Evolutionary conservation across 37 sponge, comb jelly and placozoan species (phyloP), one percentile per base, ranked within the genome.

Genomic region (Halichondria panicea): DNA sequence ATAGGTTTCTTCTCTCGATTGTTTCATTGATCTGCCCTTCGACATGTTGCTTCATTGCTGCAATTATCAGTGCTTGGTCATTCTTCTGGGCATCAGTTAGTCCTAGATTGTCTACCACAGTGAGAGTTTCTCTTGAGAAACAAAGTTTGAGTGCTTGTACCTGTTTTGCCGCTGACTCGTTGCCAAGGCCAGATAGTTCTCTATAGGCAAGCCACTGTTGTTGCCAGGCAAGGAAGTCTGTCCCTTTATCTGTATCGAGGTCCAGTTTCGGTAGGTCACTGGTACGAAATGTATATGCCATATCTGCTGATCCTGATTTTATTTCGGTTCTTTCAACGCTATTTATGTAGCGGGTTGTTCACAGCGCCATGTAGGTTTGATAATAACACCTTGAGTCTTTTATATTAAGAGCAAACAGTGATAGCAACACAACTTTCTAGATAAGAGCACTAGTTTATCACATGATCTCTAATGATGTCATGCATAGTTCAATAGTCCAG

Each of bases 381-480:
- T 87, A 55, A 97, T 94, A 40, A 95, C 99, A 58, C 94, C 99
- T 70, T 91, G 81, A 31, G 95, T 91, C 79, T 97, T 97, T 48
- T 97, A 93, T 6, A 97, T 94, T 0, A n/a, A n/a, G n/a, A n/a
- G n/a, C n/a, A n/a, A n/a, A n/a, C n/a, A n/a, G n/a, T n/a, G n/a
- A n/a, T n/a, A n/a, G n/a, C n/a, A n/a, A n/a, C n/a, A n/a, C n/a
- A n/a, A n/a, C n/a, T n/a, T n/a, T n/a, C n/a, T n/a, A n/a, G n/a
- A n/a, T n/a, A n/a, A n/a, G n/a, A n/a, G n/a, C n/a, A n/a, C n/a
- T n/a, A n/a, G n/a, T n/a, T n/a, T n/a, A n/a, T n/a, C n/a, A n/a
- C n/a, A n/a, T n/a, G n/a, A n/a, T n/a, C n/a, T n/a, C n/a, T n/a
- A n/a, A n/a, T n/a, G n/a, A n/a, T n/a, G n/a, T n/a, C n/a, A n/a